A percentile compares a stretch with the other conserved stretches of the same genome.
These are phyloP conservation scores for Hypsibius dujardini DNA, from an alignment of 1,140 invertebrate genomes.

Conservation along the genomic window DNA sequence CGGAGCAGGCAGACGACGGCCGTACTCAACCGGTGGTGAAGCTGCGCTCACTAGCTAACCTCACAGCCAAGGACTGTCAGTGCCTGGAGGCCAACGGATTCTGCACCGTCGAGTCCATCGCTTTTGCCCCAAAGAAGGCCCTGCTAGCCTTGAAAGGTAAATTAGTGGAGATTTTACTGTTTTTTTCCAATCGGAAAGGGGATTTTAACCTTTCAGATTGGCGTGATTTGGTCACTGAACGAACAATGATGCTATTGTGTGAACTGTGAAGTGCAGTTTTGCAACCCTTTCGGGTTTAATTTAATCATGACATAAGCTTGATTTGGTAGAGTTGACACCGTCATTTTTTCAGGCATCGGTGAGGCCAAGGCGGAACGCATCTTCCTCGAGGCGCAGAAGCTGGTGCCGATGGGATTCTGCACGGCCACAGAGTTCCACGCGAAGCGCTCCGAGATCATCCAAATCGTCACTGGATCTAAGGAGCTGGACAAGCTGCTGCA, in stretches of 20 bases:
- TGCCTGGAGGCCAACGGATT: constrained; percentile 81
- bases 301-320: constrained; percentile 8
- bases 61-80: constrained; percentile 18
- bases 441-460: constrained; percentile 72
- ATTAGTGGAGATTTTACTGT: constrained; percentile 20
- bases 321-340: constrained; percentile 1
- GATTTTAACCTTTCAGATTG: no score
- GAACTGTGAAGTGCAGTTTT: not conserved
- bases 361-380: constrained; percentile 21
- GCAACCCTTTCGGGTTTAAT: constrained; percentile 8
- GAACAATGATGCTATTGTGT: not conserved
- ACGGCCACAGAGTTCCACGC: constrained; percentile 88
- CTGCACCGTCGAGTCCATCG: constrained; percentile 83
- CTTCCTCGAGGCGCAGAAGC: constrained; percentile 63
- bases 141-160: constrained; percentile 75
- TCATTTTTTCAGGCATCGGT: constrained; percentile 18
- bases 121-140: constrained; percentile 79
- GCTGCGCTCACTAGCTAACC: not conserved
- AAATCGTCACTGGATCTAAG: constrained; percentile 56
- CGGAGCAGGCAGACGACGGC: not conserved
- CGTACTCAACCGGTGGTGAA: not conserved
- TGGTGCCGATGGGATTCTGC: constrained; percentile 92
- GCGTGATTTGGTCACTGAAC: no score
- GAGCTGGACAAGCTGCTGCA: constrained; percentile 75
- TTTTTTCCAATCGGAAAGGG: not conserved